Base-by-base conservation (phyloP, 1,140 invertebrate genomes). In the Drosophila jambulina region DNA sequence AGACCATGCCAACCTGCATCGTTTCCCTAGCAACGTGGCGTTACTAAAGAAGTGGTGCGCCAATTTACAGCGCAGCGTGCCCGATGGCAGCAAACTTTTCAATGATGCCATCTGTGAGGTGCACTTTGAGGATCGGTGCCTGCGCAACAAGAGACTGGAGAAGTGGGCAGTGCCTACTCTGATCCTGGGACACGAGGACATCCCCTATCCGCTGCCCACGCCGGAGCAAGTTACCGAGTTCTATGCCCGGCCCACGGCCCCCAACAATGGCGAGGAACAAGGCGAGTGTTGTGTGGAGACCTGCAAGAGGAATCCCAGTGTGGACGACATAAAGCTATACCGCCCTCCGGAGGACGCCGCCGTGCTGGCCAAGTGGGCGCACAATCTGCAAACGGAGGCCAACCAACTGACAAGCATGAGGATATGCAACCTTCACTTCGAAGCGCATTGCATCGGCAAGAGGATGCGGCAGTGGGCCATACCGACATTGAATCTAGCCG, bases 41-140 rank as follows among this genome's bases (percentile, higher is more conserved):
- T 32, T 91, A 17, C 57, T 92, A 19, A 82, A 78, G 12, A 92
- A 92, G 32, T 92, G 91, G 91, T 92, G 91, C 40, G 84, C 85
- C 12, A 92, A 92, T 42, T 51, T 92, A 10, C 79, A 84, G 23
- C 75, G 88, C 2, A 59, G 87, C 10, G 84, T 92, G 4, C 91
- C 91, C 5, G 91, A 92, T 78, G 91, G 91, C 59, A 91, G 54
- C 4, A 91, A 90, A 43, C 78, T 92, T 0, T 92, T 92, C 23
- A 92, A 92, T 40, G 91, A 92, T 60, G 91, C 91, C 58, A 92
- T 92, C 13, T 92, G 91, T 27, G 91, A 92, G 56, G 77, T 91
- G 25, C 91, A 92, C 65, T 92, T 92, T 15, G 91, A 91, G 60
- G 91, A 92, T 40, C 79, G 91, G 1, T 92, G 91, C 29, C 48